Evolutionary conservation across 2,797 vertebrate genomes (phyloP), one percentile per base, ranked within the genome.

Genomic region (Hemibagrus guttatus): DNA sequence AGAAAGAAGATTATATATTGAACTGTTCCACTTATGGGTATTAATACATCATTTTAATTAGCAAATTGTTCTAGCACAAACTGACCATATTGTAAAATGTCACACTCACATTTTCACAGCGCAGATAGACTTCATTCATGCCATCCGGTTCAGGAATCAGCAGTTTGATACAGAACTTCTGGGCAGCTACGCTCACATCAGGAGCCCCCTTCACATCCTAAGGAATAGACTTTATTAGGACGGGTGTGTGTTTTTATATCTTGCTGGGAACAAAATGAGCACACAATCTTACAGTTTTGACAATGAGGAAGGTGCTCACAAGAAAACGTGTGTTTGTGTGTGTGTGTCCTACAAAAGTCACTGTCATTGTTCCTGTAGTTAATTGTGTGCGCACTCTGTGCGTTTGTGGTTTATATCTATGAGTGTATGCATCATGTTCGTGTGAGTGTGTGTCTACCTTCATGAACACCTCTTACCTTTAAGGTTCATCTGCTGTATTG

Each of bases 171-270:
- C 95, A 95, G 89, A 95, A 96, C 87, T 95, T 96, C 89, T 95
- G 95, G 17, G 93, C 90, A 0, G 95, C 93, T 69, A 96, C 90
- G 0, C 95, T 95, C 58, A 96, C 95, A 0, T 96, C 96, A 0
- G 96, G 95, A 14, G 94, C 93, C 66, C 96, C 96, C 88, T n/a
- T 96, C 96, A 11, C 96, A 96, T 56, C 96, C 96, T 96, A 87
- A 35, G 59, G 69, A n/a, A 64, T 35, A 74, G 8, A 56, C 7
- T 59, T 21, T 81, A n/a, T 80, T 72, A 83, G 64, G 52, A n/a
- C 81, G 52, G 23, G 72, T 56, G 26, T 75, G 61, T 31, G 28
- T 64, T 39, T 39, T 39, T 39, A 39, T 39, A 39, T 2, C 35
- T 39, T 39, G 35, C 1, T 39, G 35, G 46, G 21, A 5, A 23